Evolutionary conservation across 1,140 invertebrate species (phyloP).

Genomic region (Trialeurodes vaporariorum): DNA sequence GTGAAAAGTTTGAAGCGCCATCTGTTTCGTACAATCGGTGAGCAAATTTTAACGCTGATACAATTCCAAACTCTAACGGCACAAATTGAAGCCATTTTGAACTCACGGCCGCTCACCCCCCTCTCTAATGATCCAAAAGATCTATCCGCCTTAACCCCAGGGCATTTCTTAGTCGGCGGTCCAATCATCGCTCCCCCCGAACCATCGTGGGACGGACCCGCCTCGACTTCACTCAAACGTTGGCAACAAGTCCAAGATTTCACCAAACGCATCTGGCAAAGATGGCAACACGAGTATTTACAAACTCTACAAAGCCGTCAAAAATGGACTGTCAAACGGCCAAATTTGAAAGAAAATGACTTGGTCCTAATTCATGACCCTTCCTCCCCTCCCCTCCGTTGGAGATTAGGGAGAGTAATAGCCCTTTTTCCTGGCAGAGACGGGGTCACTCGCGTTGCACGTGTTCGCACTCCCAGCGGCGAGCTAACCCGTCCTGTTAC

Average conservation of each 20-base stretch:
- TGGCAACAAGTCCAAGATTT: not conserved
- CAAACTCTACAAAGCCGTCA: constrained; percentile 23
- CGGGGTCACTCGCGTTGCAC: too few relatives aligned
- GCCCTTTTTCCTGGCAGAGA: constrained; percentile 23
- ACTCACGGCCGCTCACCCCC: too few relatives aligned
- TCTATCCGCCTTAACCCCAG: too few relatives aligned
- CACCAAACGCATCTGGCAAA: constrained; percentile 24
- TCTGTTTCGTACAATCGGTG: too few relatives aligned
- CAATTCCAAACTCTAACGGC: constrained; percentile 19
- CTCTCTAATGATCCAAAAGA: too few relatives aligned
- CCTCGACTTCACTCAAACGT: too few relatives aligned
- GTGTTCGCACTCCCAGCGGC: constrained; percentile 30
- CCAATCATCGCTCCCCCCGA: constrained; percentile 15
- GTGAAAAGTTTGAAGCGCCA: too few relatives aligned
- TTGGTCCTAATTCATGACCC: constrained; percentile 22
- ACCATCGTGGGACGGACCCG: too few relatives aligned
- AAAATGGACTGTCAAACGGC: constrained; percentile 23
- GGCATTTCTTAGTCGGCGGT: constrained; percentile 26
- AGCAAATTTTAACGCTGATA: too few relatives aligned
- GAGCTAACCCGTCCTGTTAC: constrained; percentile 16
- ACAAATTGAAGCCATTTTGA: too few relatives aligned
- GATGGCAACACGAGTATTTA: constrained; percentile 31
- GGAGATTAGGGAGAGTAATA: constrained; percentile 25
- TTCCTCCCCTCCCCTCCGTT: constrained; percentile 15
- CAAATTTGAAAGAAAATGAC: constrained; percentile 15